Conservation (phyloP, 2,113 vertebrate species). For the Mesocricetus auratus region DNA sequence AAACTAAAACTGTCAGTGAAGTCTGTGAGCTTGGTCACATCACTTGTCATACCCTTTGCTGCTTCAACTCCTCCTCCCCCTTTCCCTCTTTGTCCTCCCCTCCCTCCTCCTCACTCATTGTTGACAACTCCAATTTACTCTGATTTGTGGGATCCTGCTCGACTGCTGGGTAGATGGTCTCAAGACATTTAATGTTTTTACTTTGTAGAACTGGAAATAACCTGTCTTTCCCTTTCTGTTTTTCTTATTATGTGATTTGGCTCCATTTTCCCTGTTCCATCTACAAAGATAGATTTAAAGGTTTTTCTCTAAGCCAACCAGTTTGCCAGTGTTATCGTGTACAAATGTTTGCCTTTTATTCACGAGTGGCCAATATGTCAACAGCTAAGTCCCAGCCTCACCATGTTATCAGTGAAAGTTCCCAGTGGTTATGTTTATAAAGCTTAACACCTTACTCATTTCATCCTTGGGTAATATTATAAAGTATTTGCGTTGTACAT, state of each 20-base stretch:
- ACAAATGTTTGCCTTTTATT: conserved; percentile 70
- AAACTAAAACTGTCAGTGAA: conserved; percentile 29
- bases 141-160: not conserved
- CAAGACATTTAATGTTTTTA: conserved; percentile 51
- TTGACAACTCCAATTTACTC: not conserved
- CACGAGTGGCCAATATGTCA: not conserved
- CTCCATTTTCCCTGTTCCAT: conserved; percentile 47
- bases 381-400: conserved; percentile 28
- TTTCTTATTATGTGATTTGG: conserved; percentile 39
- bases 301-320: conserved; percentile 44
- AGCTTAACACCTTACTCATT: conserved; percentile 56
- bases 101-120: not conserved
- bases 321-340: not conserved
- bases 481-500: conserved; percentile 61
- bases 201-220: not conserved
- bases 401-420: conserved; percentile 48
- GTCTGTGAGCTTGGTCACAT: not conserved
- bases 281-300: conserved; percentile 48
- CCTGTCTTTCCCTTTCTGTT: not conserved
- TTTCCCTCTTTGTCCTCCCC: not conserved
- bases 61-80: too few species aligned
- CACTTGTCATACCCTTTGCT: not conserved
- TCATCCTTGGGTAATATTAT: conserved; percentile 42
- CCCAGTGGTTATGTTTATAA: conserved; percentile 51
- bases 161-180: not conserved